Evolutionary conservation across 1,140 invertebrate species (phyloP).

Genomic region (Theocolax elegans): DNA sequence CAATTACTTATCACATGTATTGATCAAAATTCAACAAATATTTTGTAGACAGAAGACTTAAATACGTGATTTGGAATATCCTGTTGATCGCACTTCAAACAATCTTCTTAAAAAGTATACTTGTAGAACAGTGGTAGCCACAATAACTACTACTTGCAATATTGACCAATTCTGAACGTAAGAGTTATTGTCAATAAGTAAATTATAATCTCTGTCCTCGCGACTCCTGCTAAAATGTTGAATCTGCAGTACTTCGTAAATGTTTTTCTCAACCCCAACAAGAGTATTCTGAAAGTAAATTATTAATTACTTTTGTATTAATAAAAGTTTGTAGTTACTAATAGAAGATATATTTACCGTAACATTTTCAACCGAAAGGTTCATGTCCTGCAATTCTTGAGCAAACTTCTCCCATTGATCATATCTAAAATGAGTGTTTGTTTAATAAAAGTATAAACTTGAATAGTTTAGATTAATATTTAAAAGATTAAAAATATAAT

Average conservation of each 20-base stretch:
- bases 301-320: slow-evolving; percentile 8
- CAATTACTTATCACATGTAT: slow-evolving; percentile 7
- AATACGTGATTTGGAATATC: slow-evolving; percentile 71
- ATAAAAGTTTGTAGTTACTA: slow-evolving; percentile 10
- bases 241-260: slow-evolving; percentile 86
- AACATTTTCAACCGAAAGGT: slow-evolving; percentile 91
- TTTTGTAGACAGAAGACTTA: slow-evolving; percentile 50
- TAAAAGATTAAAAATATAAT: too few species aligned
- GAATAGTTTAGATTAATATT: not conserved
- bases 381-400: slow-evolving; percentile 87
- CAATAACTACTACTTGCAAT: slow-evolving; percentile 85
- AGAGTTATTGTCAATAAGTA: slow-evolving; percentile 83
- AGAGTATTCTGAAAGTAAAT: slow-evolving; percentile 74
- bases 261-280: slow-evolving; percentile 81
- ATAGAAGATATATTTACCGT: slow-evolving; percentile 73
- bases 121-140: slow-evolving; percentile 80
- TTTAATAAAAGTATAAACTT: not conserved
- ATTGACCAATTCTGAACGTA: slow-evolving; percentile 91
- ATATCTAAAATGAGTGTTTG: slow-evolving; percentile 70
- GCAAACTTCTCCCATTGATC: slow-evolving; percentile 94
- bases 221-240: slow-evolving; percentile 82
- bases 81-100: slow-evolving; percentile 81
- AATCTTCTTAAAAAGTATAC: slow-evolving; percentile 90
- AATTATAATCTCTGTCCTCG: slow-evolving; percentile 84
- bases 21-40: not conserved